phyloP scores from a whole-genome alignment of 2,113 vertebrate species.

The Microcebus ravelobensis region DNA sequence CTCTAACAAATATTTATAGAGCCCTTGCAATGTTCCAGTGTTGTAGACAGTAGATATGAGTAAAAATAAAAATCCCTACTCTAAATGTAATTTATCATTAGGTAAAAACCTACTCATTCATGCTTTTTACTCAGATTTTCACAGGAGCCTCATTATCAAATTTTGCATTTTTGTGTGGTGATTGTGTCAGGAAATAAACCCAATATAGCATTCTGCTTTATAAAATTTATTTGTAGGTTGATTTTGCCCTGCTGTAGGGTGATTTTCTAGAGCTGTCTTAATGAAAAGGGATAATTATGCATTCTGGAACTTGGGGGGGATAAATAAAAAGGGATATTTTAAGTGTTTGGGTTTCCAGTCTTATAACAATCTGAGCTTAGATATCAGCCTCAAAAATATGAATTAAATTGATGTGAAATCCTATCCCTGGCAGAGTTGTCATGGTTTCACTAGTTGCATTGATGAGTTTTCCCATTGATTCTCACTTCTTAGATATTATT shows the following conservation, averaged over 20 bases:
- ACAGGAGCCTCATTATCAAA: neutral
- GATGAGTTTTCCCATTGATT: neutral
- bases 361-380: neutral
- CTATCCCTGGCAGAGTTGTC: neutral
- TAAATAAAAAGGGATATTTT: constrained; percentile 35
- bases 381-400: constrained; percentile 4
- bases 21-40: neutral
- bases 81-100: neutral
- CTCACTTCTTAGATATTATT: neutral
- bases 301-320: neutral
- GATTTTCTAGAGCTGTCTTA: constrained; percentile 8
- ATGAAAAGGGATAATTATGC: neutral
- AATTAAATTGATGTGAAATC: constrained; percentile 26
- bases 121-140: constrained; percentile 31
- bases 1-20: neutral
- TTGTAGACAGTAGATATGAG: neutral
- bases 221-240: neutral
- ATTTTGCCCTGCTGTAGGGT: neutral
- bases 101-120: neutral
- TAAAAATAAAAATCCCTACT: neutral
- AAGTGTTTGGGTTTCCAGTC: neutral
- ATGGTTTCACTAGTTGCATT: neutral
- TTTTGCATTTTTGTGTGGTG: neutral
- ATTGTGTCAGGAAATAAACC: neutral
- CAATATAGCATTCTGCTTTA: neutral